Evolutionary conservation across 1,140 invertebrate genomes (phyloP).

Genomic region (Drosophila melanogaster): Release_6_plus_ISO1_MT NC_004354.4:11643501-11644000

Average conservation of each 20-base stretch:
- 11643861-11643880: constrained; percentile 58
- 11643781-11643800: constrained; percentile 14
- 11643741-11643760: constrained; percentile 38
- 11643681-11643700: neutral
- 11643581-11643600: constrained; percentile 1
- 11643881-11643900: constrained; percentile 70
- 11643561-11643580: neutral
- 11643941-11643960: constrained; percentile 5
- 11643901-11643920: constrained; percentile 8
- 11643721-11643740: constrained; percentile 16
- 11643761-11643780: constrained; percentile 29
- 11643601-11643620: constrained; percentile 16
- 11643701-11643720: constrained; percentile 28
- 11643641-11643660: neutral
- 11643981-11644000: constrained; percentile 34
- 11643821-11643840: constrained; percentile 6
- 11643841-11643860: neutral
- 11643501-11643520: constrained; percentile 60
- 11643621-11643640: constrained; percentile 19
- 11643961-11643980: constrained; percentile 34
- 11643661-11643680: neutral
- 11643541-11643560: constrained; percentile 22
- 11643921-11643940: constrained; percentile 8
- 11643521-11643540: constrained; percentile 57
- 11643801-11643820: constrained; percentile 38